Evolutionary conservation across 2,888 invertebrate species (phyloP).

Genomic region (Augochlorella aurata): DNA sequence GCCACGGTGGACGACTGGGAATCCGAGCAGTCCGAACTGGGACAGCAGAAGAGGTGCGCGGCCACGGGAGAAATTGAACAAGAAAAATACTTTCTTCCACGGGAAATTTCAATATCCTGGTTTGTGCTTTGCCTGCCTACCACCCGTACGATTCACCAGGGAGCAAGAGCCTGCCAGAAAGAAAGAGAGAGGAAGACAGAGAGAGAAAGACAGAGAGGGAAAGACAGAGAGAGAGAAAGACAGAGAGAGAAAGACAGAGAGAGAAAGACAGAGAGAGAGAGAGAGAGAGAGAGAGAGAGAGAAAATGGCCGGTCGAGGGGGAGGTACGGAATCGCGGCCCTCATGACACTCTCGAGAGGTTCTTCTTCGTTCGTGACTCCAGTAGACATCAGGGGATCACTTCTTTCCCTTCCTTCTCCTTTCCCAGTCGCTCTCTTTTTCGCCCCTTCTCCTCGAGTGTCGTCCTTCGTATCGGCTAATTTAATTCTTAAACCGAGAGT

Average conservation of each 20-base stretch:
- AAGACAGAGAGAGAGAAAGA: not conserved
- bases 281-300: not conserved
- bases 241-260: not conserved
- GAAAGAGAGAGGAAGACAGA: not conserved
- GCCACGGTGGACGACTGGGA: not conserved
- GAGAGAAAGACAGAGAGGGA: not conserved
- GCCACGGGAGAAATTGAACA: conserved; percentile 64
- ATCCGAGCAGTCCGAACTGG: conserved; percentile 39
- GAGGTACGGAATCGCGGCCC: conserved; percentile 47
- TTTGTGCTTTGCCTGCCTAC: conserved; percentile 64
- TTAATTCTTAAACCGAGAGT: conserved; percentile 77
- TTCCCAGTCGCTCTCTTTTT: conserved; percentile 35
- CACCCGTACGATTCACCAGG: conserved; percentile 37
- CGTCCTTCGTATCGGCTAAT: conserved; percentile 70
- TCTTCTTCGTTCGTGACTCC: conserved; percentile 73
- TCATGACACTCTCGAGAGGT: conserved; percentile 68
- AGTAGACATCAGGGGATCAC: conserved; percentile 79
- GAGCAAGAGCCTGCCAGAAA: not conserved
- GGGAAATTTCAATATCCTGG: conserved; percentile 78
- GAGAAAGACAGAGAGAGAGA: not conserved
- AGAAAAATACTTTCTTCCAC: conserved; percentile 73
- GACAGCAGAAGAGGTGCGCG: conserved; percentile 40
- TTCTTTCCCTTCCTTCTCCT: conserved; percentile 53
- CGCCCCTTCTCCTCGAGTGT: conserved; percentile 35
- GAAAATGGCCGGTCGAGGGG: not conserved